Percentiles rank a stretch among this genome's conserved stretches.
These are phyloP conservation scores for Myocastor coypus DNA, from an alignment of 2,113 vertebrate species.

Conservation along the genomic window DNA sequence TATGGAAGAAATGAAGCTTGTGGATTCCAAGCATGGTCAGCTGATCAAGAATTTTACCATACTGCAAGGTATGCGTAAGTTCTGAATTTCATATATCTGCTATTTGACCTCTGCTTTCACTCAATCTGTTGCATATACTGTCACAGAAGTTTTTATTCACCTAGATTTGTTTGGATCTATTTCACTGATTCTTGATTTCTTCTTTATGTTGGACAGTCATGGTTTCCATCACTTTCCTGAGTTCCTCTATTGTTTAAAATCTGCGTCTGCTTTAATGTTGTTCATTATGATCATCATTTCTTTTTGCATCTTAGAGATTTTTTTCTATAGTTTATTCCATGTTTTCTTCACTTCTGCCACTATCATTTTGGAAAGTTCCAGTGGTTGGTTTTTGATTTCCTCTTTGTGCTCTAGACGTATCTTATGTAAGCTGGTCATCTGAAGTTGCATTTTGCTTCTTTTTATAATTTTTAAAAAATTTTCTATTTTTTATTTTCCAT, in stretches of 20 bases:
- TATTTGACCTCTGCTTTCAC: neutral
- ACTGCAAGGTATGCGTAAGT: slow-evolving; percentile 91
- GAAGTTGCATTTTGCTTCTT: neutral
- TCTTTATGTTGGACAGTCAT: neutral
- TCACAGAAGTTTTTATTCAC: neutral
- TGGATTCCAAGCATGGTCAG: slow-evolving; percentile 97
- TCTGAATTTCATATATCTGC: neutral
- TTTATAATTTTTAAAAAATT: neutral
- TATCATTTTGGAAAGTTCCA: neutral
- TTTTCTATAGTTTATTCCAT: neutral
- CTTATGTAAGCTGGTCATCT: neutral
- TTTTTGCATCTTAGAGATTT: neutral
- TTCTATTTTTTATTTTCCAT: neutral
- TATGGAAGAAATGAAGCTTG: slow-evolving; percentile 99
- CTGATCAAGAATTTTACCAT: slow-evolving; percentile 99
- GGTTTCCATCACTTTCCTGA: neutral
- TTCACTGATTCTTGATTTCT: neutral
- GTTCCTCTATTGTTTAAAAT: neutral
- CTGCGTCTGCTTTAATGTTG: neutral
- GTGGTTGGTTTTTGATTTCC: neutral
- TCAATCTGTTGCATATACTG: neutral
- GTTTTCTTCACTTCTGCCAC: neutral
- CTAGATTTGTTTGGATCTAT: neutral
- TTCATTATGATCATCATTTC: neutral
- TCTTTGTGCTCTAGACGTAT: neutral